Base-by-base conservation (phyloP, 2,113 vertebrate species). In the Ifrita kowaldi region DNA sequence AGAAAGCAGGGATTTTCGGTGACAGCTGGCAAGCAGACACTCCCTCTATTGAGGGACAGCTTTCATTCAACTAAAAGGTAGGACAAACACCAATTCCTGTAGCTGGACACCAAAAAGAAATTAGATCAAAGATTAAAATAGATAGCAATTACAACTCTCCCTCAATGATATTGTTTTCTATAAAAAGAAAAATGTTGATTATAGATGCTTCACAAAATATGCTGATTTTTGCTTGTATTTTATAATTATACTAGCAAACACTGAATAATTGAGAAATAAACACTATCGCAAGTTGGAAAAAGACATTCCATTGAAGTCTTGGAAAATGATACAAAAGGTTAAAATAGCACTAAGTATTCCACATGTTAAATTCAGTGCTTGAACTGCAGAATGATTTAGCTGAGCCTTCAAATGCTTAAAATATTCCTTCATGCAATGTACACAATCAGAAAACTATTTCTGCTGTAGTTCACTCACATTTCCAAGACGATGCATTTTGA, bases 11-110 rank as follows among this genome's bases (percentile, higher is more conserved):
- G 91, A 93, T 93, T 97, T 96, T 78, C 10, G 63, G 95, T 96
- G 94, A 96, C 94, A 97, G 63, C 59, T 96, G 95, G 85, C 88
- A 93, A 98, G 82, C 84, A 97, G 96, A 94, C 78, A 95, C 94
- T 96, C 91, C 89, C 84, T 94, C 92, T 96, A 83, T 63, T 0
- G 78, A 95, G 94, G 96, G 79, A 95, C 95, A 70, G 81, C 94
- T 86, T 95, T 93, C 86, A 91, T 90, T 94, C 96, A 93, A 89
- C 97, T 82, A 76, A 86, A 97, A 98, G 98, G 98, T 98, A 98
- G 97, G 98, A 97, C 37, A 93, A 93, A 85, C 33, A 71, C 17
- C 2, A 78, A 97, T 90, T 93, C 79, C 87, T 93, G 26, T 74
- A 93, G 56, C 62, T 75, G 71, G 78, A 90, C 42, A 39, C 35